Conservation (phyloP, 2,888 invertebrate species). For the Cosmopolites sordidus region DNA sequence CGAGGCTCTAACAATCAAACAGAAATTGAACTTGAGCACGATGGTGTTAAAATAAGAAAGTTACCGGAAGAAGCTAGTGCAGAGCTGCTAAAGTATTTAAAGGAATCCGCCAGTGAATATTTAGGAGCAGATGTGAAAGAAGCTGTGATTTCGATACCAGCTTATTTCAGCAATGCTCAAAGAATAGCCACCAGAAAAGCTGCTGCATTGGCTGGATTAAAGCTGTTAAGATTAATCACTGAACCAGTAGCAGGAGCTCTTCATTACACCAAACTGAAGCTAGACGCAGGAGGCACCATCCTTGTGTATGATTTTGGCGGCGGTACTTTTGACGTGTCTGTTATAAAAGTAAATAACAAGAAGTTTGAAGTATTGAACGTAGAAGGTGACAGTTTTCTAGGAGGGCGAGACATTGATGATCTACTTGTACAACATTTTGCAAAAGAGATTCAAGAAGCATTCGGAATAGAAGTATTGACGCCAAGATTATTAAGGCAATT, state of each 20-base stretch:
- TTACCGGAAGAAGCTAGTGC: slow-evolving; percentile 25
- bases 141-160: slow-evolving; percentile 29
- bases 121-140: slow-evolving; percentile 20
- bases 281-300: slow-evolving; percentile 16
- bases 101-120: slow-evolving; percentile 13
- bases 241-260: slow-evolving; percentile 33
- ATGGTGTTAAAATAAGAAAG: slow-evolving; percentile 23
- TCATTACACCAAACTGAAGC: slow-evolving; percentile 26
- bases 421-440: slow-evolving; percentile 26
- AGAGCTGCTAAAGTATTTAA: slow-evolving; percentile 26
- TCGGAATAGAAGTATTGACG: neutral
- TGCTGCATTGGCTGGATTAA: slow-evolving; percentile 26
- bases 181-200: slow-evolving; percentile 26
- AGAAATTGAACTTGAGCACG: slow-evolving; percentile 21
- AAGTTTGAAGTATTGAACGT: slow-evolving; percentile 24
- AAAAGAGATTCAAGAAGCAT: neutral
- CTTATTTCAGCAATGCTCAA: slow-evolving; percentile 28
- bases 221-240: slow-evolving; percentile 24
- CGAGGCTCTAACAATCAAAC: slow-evolving; percentile 26
- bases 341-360: slow-evolving; percentile 27
- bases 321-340: slow-evolving; percentile 34
- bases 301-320: slow-evolving; percentile 33
- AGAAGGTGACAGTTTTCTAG: slow-evolving; percentile 34
- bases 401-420: slow-evolving; percentile 35
- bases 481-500: neutral